phyloP scores from a whole-genome alignment of 2,113 vertebrate genomes.

The Rynchops niger region DNA sequence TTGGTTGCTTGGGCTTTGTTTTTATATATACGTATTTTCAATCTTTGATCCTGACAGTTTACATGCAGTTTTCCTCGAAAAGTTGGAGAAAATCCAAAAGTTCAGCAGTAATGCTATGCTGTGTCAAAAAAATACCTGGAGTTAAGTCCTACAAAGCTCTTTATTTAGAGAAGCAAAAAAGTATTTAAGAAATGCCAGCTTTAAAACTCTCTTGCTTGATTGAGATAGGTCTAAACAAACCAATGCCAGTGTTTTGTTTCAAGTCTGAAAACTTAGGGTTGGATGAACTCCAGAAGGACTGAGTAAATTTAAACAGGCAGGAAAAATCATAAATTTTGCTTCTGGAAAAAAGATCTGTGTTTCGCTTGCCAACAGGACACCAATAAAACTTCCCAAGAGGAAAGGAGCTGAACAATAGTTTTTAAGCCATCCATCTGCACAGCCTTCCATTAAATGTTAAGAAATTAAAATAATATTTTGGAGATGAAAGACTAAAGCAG shows the following conservation, averaged over 20 bases:
- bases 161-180: neutral
- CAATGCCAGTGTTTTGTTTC: neutral
- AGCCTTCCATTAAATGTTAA: neutral
- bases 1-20: neutral
- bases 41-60: neutral
- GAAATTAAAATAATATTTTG: neutral
- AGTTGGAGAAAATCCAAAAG: neutral
- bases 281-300: neutral
- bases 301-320: neutral
- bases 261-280: neutral
- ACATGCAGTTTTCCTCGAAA: neutral
- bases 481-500: neutral
- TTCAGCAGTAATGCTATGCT: neutral
- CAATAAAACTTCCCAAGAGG: neutral
- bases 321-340: slow-evolving; percentile 17
- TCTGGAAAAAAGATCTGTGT: neutral
- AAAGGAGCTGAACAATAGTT: neutral
- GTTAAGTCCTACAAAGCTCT: neutral
- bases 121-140: neutral
- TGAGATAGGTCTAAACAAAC: neutral
- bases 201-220: neutral
- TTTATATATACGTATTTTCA: neutral
- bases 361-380: neutral
- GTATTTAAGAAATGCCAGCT: neutral
- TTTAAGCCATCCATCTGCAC: neutral